Base-by-base conservation (phyloP, 1,140 invertebrate species). In the Macrotrachela quadricornifera region DNA sequence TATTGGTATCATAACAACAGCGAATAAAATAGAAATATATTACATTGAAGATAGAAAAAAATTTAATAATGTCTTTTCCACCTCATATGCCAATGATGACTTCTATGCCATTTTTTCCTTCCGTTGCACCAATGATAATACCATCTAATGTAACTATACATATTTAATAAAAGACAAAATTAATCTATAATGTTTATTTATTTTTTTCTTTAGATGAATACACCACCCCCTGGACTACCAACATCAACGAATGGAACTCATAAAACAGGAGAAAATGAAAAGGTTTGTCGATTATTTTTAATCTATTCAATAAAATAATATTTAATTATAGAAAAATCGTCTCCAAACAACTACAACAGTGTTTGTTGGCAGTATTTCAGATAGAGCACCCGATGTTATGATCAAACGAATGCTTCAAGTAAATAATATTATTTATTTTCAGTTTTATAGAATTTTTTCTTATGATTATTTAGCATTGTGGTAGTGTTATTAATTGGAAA, bases 311-410 rank as follows among this genome's bases (percentile, higher is more conserved):
- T 30, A 3, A 43, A 48, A 18, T 30, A 8, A 4, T n/a, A n/a
- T n/a, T n/a, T n/a, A n/a, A n/a, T n/a, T 30, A 46, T 12, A 30
- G 51, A 53, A 13, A 46, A 46, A 36, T 15, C 40, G 12, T 44
- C 43, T 16, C 16, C 54, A 30, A 30, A 8, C 43, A 43, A 16
- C 48, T 0, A 88, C 95, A 14, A 95, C 90, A 15, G 90, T 97
- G 0, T 97, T 97, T 73, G 85, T 95, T 46, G 91, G 92, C 18
- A 97, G 96, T 70, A 97, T 99, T 54, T 85, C 85, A 62, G 86
- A 94, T 59, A 78, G 81, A 61, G 88, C 87, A 44, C 85, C 87
- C 0, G 90, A 99, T 69, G 76, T 81, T 11, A 85, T 97, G 81
- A 82, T 97, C 10, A 75, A 88, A 58, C 82, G 86, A 61, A 82